Conservation (phyloP, 1,140 invertebrate genomes). For the Conopomorpha cramerella region DNA sequence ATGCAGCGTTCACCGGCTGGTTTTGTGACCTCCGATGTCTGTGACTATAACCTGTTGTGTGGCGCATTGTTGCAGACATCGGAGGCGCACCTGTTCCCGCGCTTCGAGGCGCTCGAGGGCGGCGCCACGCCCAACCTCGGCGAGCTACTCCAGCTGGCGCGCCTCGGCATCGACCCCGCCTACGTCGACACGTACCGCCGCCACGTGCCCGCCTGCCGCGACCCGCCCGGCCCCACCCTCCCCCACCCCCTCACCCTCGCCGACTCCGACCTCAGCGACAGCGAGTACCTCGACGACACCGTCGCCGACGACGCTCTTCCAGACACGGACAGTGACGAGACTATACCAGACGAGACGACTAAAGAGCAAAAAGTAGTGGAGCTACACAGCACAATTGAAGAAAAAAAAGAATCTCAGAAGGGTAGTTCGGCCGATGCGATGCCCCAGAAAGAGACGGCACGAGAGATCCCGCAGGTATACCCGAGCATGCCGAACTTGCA, state of each 20-base stretch:
- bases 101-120: slow-evolving; percentile 31
- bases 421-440: no score
- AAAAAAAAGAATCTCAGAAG: no score
- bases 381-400: no score
- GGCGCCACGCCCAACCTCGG: slow-evolving; percentile 35
- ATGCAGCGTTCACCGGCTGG: not conserved
- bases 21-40: no score
- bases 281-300: not conserved
- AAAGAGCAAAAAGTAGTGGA: no score
- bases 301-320: not conserved
- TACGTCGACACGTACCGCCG: slow-evolving; percentile 26
- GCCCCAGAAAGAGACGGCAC: no score
- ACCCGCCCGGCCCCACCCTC: slow-evolving; percentile 2
- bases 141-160: slow-evolving; percentile 27
- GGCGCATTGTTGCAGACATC: slow-evolving; percentile 32
- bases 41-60: no score
- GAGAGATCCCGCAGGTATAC: no score
- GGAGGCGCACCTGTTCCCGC: slow-evolving; percentile 37
- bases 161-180: slow-evolving; percentile 29
- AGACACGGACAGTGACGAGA: no score
- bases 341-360: no score
- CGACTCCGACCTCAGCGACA: not conserved
- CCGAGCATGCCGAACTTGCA: not conserved
- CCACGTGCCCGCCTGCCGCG: slow-evolving; percentile 18
- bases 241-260: not conserved